Percentiles rank a stretch among this genome's conserved stretches.
Conservation (phyloP, 2,888 invertebrate species). For the Cactoblastis cactorum region DNA sequence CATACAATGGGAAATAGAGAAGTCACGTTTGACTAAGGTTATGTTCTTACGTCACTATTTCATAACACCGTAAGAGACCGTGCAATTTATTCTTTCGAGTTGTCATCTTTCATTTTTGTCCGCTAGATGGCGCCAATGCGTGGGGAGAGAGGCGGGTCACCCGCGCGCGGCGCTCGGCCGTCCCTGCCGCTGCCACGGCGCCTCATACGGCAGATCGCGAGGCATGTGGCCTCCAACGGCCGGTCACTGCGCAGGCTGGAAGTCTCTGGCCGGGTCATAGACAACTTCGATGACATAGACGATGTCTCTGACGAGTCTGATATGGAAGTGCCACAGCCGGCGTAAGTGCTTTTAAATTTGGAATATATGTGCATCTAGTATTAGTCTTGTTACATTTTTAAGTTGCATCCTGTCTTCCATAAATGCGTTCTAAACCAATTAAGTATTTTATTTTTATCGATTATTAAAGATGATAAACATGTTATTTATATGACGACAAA, state of each 20-base stretch:
- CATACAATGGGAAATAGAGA: too few species aligned
- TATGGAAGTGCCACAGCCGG: constrained; percentile 60
- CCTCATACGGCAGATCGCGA: constrained; percentile 71
- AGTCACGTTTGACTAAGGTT: too few species aligned
- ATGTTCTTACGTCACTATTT: too few species aligned
- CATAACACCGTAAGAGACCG: too few species aligned
- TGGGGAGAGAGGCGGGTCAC: constrained; percentile 71
- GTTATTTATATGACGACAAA: too few species aligned
- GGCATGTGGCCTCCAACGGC: constrained; percentile 73
- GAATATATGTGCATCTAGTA: too few species aligned
- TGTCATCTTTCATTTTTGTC: background rate
- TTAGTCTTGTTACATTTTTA: too few species aligned
- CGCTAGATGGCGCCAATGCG: constrained; percentile 75
- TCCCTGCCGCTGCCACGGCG: constrained; percentile 69
- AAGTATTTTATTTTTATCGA: too few species aligned
- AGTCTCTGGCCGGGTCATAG: constrained; percentile 71
- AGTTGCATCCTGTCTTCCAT: too few species aligned
- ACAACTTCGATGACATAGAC: constrained; percentile 74
- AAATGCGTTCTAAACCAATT: too few species aligned
- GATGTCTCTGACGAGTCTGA: constrained; percentile 67
- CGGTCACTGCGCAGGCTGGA: constrained; percentile 72
- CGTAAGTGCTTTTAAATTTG: constrained; percentile 45
- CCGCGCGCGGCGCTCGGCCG: constrained; percentile 72
- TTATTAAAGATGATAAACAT: too few species aligned
- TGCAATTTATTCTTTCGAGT: too few species aligned